phyloP scores from a whole-genome alignment of 2,797 vertebrate genomes.

The Tragelaphus oryx region DNA sequence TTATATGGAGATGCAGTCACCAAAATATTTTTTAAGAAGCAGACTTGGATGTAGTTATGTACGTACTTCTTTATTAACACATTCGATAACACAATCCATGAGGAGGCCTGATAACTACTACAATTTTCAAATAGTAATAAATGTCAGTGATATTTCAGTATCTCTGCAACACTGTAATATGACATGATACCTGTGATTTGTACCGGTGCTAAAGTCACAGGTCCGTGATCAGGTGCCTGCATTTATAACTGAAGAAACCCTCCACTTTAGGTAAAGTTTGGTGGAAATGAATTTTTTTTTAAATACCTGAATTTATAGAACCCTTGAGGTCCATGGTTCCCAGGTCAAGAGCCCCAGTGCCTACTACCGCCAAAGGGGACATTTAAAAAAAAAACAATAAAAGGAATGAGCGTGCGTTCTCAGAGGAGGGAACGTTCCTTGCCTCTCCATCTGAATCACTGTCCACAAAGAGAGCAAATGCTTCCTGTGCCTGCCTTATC shows the following conservation, averaged over 20 bases:
- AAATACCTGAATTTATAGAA: not conserved
- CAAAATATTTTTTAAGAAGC: not conserved
- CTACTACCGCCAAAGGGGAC: not conserved
- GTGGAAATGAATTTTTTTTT: not conserved
- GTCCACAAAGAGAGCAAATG: not conserved
- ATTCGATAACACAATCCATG: not conserved
- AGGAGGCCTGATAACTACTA: no score
- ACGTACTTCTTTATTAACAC: not conserved
- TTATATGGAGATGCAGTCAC: not conserved
- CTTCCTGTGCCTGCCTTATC: not conserved
- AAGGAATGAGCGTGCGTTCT: rapidly evolving
- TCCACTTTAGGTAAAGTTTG: not conserved
- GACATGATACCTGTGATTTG: not conserved
- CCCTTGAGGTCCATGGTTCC: not conserved
- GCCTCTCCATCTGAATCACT: rapidly evolving
- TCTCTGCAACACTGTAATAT: not conserved
- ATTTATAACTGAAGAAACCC: not conserved
- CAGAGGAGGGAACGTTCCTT: rapidly evolving
- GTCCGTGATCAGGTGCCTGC: not conserved
- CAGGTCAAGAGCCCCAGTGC: not conserved
- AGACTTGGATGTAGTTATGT: not conserved
- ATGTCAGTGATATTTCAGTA: not conserved
- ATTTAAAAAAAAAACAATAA: not conserved
- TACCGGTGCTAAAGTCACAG: not conserved
- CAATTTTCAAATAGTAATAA: not conserved